Evolutionary conservation across 2,797 vertebrate species (phyloP), one percentile per base, ranked within the genome.

Genomic region (Eutrigla gurnardus): DNA sequence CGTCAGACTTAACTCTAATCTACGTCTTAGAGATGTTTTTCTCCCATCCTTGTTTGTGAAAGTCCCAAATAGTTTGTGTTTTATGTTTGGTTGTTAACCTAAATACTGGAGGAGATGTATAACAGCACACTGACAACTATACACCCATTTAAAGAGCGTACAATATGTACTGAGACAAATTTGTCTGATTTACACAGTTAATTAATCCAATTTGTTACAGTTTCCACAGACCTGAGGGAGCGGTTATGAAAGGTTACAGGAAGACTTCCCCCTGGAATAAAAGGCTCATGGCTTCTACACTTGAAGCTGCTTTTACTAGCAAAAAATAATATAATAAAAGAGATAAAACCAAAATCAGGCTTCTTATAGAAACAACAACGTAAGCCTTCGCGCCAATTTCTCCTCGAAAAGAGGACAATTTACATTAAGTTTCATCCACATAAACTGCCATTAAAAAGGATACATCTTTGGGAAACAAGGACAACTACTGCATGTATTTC

Each of bases 401-500:
- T 43, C 9, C 50, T 18, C 25, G 4, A 68, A 60, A 63, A 33
- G 14, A 46, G 5, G 1, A n/a, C 36, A 36, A 39, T 9, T 14
- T 9, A 37, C 55, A 49, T 10, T 2, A 5, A 11, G 1, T 45
- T 55, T 46, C 0, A 47, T 17, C n/a, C 25, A n/a, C 11, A 50
- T 18, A 42, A 25, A 61, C 5, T 14, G 2, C 3, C 4, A 43
- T 2, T 3, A 32, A 59, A 47, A 14, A 9, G 50, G 35, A 35
- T 4, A 36, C 1, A 7, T 54, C 58, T 65, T 68, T 49, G 33
- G 54, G 32, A 49, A 42, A 64, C 60, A 63, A 78, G 65, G 58
- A 73, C 17, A 37, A 60, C 72, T 57, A 52, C 32, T 63, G 71
- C 9, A 37, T 72, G 46, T 32, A 75, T 92, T 88, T 91, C 83